These are phyloP conservation scores for Cheilosia vulpina DNA, from an alignment of 2,888 invertebrate genomes.

Conservation along the genomic window DNA sequence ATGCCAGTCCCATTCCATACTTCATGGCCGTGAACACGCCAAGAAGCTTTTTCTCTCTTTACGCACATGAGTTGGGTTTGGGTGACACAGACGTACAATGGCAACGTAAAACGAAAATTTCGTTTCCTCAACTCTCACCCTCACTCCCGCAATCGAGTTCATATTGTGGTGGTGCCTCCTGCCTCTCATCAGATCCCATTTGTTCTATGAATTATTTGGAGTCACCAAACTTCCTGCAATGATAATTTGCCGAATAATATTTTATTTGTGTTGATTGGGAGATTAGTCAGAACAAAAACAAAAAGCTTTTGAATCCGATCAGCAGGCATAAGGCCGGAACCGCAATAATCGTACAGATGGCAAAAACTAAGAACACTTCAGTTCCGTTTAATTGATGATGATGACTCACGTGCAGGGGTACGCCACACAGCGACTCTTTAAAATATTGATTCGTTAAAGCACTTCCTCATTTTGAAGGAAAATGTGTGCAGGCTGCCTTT, in stretches of 20 bases:
- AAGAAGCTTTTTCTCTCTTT: constrained; percentile 29
- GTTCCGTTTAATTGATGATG: not conserved
- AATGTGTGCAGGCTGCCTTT: constrained; percentile 2
- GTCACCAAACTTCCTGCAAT: not conserved
- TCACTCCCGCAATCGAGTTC: constrained; percentile 17
- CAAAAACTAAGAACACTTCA: not conserved
- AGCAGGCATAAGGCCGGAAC: not conserved
- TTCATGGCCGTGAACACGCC: constrained; percentile 22
- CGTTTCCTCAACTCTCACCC: not conserved
- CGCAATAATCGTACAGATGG: constrained; percentile 31
- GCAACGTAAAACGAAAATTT: no score
- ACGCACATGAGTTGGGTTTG: constrained; percentile 23
- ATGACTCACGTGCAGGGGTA: not conserved
- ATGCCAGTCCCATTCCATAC: no score
- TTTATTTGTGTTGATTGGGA: constrained; percentile 14
- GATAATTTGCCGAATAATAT: constrained; percentile 37
- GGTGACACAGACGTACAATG: not conserved
- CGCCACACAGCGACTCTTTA: not conserved
- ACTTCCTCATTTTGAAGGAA: constrained; percentile 11
- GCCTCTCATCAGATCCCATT: not conserved
- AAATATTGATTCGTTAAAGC: constrained; percentile 17
- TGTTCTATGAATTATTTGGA: constrained; percentile 11
- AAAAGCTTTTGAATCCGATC: constrained; percentile 3
- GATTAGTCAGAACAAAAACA: not conserved
- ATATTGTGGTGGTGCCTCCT: constrained; percentile 13